These are phyloP conservation scores for Boloria euphrosyne DNA, from an alignment of 2,888 invertebrate species.

Conservation along the genomic window DNA sequence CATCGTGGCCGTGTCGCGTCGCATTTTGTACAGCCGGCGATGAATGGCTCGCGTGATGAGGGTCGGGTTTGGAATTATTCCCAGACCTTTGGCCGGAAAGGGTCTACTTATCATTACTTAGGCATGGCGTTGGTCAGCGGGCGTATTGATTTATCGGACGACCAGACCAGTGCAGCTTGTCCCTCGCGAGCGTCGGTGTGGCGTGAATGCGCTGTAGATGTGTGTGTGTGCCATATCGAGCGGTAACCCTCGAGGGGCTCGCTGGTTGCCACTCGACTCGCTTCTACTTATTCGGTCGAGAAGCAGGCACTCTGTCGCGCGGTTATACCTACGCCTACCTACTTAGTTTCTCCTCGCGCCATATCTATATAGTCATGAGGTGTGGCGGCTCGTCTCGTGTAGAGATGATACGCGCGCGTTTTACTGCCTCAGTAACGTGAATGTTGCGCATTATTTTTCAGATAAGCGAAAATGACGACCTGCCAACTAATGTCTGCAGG, in stretches of 20 bases:
- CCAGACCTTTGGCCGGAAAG: slow-evolving; percentile 74
- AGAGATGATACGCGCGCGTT: slow-evolving; percentile 69
- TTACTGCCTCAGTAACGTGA: slow-evolving; percentile 67
- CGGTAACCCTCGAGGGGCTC: slow-evolving; percentile 80
- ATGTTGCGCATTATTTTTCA: slow-evolving; percentile 78
- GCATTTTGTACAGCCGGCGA: slow-evolving; percentile 77
- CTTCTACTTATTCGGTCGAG: slow-evolving; percentile 80
- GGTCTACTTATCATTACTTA: slow-evolving; percentile 66
- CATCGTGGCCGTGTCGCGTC: slow-evolving; percentile 77
- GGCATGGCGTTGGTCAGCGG: slow-evolving; percentile 68
- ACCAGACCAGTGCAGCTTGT: slow-evolving; percentile 76
- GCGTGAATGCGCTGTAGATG: slow-evolving; percentile 67
- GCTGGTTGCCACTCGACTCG: slow-evolving; percentile 80
- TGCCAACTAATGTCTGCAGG: slow-evolving; percentile 85
- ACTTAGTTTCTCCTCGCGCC: slow-evolving; percentile 77
- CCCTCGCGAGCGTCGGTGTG: slow-evolving; percentile 76
- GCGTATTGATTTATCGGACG: slow-evolving; percentile 80
- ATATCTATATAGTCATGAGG: slow-evolving; percentile 72
- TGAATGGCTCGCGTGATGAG: slow-evolving; percentile 74
- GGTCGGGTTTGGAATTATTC: slow-evolving; percentile 74
- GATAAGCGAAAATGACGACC: slow-evolving; percentile 84
- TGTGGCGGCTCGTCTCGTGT: slow-evolving; percentile 72
- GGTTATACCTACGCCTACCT: slow-evolving; percentile 79
- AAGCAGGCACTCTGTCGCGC: slow-evolving; percentile 70
- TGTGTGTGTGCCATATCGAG: slow-evolving; percentile 77